Base-by-base conservation (phyloP, 2,113 vertebrate species). In the Irena cyanogastra region DNA sequence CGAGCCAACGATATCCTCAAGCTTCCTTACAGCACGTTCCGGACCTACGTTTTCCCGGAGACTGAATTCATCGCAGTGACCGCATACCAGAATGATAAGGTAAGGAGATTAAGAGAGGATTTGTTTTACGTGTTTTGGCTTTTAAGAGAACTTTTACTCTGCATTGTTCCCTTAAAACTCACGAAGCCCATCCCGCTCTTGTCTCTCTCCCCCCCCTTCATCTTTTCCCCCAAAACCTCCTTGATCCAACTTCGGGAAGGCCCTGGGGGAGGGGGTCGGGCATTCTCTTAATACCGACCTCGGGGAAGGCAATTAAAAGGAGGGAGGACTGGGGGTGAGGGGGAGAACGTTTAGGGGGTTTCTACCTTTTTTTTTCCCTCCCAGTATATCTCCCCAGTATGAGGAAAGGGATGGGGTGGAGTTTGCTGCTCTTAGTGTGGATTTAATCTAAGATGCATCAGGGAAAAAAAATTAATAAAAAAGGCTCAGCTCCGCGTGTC, bases 21-120 rank as follows among this genome's bases (percentile, higher is more conserved):
- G 97, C 98, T 99, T 20, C 99, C 99, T 13, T 99, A 99, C 76
- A 99, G 99, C 90, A 99, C 99, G 75, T 99, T 99, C 98, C 98
- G 99, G 94, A 99, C 99, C 6, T 99, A 99, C 76, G 99, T 99
- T 83, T 99, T 99, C 93, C 99, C 99, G 3, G 99, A 99, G 97
- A 99, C 99, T 1, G 99, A 99, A 92, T 99, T 99, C 98, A 99
- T 99, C 74, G 99, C 99, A 11, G 99, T 99, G 95, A 99, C 99
- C 66, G 99, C 99, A 79, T 99, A 99, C 98, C 99, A 99, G 97
- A 99, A 99, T 74, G 99, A 99, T 97, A 99, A 99, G 99, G 99
- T 99, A 98, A 98, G 98, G 87, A 65, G 77, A 88, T 93, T 95
- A 90, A 76, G 95, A 79, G 82, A 87, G 91, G 93, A 95, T 96